Evolutionary conservation across 2,888 invertebrate genomes (phyloP), one percentile per base, ranked within the genome.

Genomic region (Trachelus troglodyta): DNA sequence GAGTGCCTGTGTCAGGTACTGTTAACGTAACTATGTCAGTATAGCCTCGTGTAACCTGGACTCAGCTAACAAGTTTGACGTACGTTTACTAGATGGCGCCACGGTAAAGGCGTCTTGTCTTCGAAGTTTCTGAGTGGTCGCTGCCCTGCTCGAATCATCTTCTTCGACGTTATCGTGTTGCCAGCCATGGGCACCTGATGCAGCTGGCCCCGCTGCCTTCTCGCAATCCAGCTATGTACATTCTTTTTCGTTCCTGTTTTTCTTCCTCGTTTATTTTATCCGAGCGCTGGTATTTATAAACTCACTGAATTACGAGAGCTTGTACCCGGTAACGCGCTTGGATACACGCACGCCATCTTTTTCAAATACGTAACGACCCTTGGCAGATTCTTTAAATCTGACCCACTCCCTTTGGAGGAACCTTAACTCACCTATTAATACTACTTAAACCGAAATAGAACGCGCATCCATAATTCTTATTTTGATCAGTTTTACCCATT

Each of bases 51-150:
- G 90, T 90, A 87, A 84, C 88, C 77, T 79, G 85, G 87, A 85
- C 82, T 79, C 75, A 82, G 83, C 83, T 78, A 89, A 78, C 80
- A 83, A 84, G 85, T 91, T 91, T 82, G 79, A 69, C 82, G 79
- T 80, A 78, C 73, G 74, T 34, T 79, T 77, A 84, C 74, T 84
- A 90, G 91, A 91, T 91, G 91, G 91, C 91, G 86, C 78, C 90
- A 87, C 87, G 77, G 82, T 85, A 84, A 89, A 82, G 89, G 90
- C 89, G 87, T 71, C 76, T 73, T 75, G 69, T 79, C 75, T 75
- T 68, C 74, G 0, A 56, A 56, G 56, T 23, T 23, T 31, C 71
- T 30, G 31, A 71, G 15, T 71, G 71, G 71, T 71, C 71, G 56
- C 71, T 33, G 33, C 71, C 31, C 82, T 82, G 82, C 85, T 86